Percentiles rank a stretch among this genome's conserved stretches.
Conservation (phyloP, 1,140 invertebrate species). For the Lepidotrigona ventralis region DNA sequence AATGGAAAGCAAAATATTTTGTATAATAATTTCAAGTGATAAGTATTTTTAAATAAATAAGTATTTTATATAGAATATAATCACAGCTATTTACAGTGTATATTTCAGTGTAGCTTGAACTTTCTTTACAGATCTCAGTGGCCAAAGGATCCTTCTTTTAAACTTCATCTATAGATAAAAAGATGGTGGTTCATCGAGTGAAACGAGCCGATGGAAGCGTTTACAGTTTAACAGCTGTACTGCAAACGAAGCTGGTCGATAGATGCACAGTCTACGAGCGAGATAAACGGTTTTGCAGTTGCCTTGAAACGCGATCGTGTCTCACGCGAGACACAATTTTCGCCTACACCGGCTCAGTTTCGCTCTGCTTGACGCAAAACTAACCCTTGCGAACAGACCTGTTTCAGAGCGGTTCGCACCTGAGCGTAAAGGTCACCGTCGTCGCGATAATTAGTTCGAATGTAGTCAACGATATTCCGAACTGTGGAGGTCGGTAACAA, state of each 20-base stretch:
- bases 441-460: slow-evolving; percentile 55
- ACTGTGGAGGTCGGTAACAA: slow-evolving; percentile 25
- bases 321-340: slow-evolving; percentile 50
- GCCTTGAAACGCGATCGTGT: slow-evolving; percentile 58
- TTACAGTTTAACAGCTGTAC: slow-evolving; percentile 31
- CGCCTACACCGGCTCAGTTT: slow-evolving; percentile 22
- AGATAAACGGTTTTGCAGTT: slow-evolving; percentile 52
- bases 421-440: slow-evolving; percentile 70
- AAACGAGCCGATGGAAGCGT: background rate
- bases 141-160: background rate
- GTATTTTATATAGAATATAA: background rate
- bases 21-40: background rate
- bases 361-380: slow-evolving; percentile 44
- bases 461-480: slow-evolving; percentile 64
- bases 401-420: slow-evolving; percentile 65
- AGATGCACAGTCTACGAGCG: slow-evolving; percentile 45
- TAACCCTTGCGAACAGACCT: slow-evolving; percentile 67
- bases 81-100: background rate
- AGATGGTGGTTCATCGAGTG: background rate
- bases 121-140: background rate
- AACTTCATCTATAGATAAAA: background rate
- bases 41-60: background rate
- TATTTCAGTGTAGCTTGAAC: background rate
- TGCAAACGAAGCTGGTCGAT: slow-evolving; percentile 50
- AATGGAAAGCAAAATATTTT: background rate